Percentiles rank a stretch among this genome's conserved stretches.
Evolutionary conservation across 2,113 vertebrate genomes (phyloP).

Genomic region (Phyllostomus discolor): DNA sequence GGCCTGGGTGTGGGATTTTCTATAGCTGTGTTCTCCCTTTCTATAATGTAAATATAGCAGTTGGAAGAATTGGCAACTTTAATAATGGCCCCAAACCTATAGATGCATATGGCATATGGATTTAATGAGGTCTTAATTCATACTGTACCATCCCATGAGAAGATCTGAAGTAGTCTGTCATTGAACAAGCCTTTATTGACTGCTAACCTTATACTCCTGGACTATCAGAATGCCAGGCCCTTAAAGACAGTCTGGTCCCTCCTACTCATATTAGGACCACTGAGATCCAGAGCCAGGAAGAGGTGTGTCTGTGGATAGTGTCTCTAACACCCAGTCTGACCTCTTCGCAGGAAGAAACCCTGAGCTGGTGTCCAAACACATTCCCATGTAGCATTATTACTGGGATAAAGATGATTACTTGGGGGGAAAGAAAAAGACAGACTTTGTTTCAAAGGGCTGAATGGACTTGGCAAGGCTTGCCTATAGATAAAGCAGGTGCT

Average conservation of each 20-base stretch:
- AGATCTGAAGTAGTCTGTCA: background rate
- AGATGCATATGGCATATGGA: background rate
- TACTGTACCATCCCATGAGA: background rate
- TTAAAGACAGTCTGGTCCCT: background rate
- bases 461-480: background rate
- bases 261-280: background rate
- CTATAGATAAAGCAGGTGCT: background rate
- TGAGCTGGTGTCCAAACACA: background rate
- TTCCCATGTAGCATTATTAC: background rate
- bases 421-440: background rate
- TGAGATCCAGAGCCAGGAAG: background rate
- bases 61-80: conserved; percentile 1
- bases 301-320: background rate
- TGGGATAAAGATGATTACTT: background rate
- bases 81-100: background rate
- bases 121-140: background rate
- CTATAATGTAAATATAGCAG: background rate
- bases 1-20: conserved; percentile 62
- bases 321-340: background rate
- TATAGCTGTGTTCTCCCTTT: background rate
- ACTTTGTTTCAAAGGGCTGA: background rate
- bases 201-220: background rate
- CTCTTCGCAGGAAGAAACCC: background rate
- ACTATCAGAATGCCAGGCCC: background rate
- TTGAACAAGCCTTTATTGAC: background rate